phyloP scores from a whole-genome alignment of 30 jellyfish, hydroid and myxozoan genomes.

The Nemopilema nomurai region DNA sequence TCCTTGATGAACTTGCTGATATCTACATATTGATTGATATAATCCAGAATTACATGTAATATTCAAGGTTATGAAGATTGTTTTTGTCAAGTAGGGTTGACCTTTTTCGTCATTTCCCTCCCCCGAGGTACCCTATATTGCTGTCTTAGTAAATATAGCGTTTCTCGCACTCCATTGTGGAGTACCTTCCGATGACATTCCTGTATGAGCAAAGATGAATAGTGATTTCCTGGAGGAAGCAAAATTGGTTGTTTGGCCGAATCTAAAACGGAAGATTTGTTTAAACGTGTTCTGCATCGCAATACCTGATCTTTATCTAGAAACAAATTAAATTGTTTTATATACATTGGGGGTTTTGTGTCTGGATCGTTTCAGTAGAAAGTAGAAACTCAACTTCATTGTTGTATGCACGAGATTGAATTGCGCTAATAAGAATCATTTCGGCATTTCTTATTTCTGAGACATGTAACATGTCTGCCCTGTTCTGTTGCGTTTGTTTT shows the following conservation, averaged over 20 bases:
- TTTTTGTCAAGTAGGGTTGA: no score
- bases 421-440: constrained; percentile 26
- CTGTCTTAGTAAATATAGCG: constrained; percentile 49
- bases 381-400: constrained; percentile 24
- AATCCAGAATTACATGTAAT: no score
- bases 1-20: no score
- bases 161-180: constrained; percentile 53
- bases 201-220: constrained; percentile 13
- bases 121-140: constrained; percentile 67
- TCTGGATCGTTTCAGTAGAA: constrained; percentile 1
- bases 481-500: constrained; percentile 10
- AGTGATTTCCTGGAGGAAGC: constrained; percentile 41
- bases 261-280: constrained; percentile 39
- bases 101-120: constrained; percentile 42
- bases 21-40: no score
- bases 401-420: constrained; percentile 29
- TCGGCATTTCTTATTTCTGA: constrained; percentile 44
- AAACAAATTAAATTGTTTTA: constrained; percentile 46
- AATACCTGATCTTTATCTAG: constrained; percentile 40
- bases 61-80: no score
- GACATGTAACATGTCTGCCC: constrained; percentile 33
- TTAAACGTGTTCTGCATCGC: constrained; percentile 37
- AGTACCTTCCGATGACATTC: constrained; percentile 56
- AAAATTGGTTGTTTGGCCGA: constrained; percentile 54
- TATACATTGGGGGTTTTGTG: constrained; percentile 42